A percentile compares a stretch with the other conserved stretches of the same genome.
These are phyloP conservation scores for Samia ricini DNA, from an alignment of 1,140 invertebrate species.

Conservation along the genomic window DNA sequence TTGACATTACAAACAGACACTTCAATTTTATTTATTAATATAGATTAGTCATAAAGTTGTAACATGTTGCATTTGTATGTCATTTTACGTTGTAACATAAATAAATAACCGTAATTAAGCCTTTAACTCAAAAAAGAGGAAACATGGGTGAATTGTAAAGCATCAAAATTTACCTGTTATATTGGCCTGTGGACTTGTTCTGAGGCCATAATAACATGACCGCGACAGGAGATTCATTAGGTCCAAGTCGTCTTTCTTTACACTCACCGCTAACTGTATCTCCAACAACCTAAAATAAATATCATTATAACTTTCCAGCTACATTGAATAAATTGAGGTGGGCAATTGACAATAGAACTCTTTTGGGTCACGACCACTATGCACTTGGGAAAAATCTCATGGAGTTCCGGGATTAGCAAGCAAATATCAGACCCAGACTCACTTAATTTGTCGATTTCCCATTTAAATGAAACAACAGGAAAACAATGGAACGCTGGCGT, in stretches of 20 bases:
- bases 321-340: too few species aligned
- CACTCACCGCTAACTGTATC: conserved; percentile 91
- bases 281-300: conserved; percentile 84
- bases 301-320: conserved; percentile 54
- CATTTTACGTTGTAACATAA: background rate
- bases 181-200: conserved; percentile 70
- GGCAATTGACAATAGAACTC: too few species aligned
- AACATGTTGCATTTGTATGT: background rate
- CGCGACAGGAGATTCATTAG: conserved; percentile 92
- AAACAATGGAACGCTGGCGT: too few species aligned
- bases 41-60: background rate
- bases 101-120: background rate
- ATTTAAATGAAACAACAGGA: too few species aligned
- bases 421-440: too few species aligned
- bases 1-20: too few species aligned
- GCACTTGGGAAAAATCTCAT: too few species aligned
- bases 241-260: conserved; percentile 93
- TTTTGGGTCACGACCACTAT: too few species aligned
- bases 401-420: too few species aligned
- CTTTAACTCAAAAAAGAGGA: background rate
- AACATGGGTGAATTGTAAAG: background rate
- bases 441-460: too few species aligned
- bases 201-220: conserved; percentile 97
- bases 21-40: too few species aligned
- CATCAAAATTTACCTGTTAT: conserved; percentile 56